Percentiles rank a stretch among this genome's conserved stretches.
Evolutionary conservation across 2,888 invertebrate species (phyloP).

Genomic region (Silvanus unidentatus): DNA sequence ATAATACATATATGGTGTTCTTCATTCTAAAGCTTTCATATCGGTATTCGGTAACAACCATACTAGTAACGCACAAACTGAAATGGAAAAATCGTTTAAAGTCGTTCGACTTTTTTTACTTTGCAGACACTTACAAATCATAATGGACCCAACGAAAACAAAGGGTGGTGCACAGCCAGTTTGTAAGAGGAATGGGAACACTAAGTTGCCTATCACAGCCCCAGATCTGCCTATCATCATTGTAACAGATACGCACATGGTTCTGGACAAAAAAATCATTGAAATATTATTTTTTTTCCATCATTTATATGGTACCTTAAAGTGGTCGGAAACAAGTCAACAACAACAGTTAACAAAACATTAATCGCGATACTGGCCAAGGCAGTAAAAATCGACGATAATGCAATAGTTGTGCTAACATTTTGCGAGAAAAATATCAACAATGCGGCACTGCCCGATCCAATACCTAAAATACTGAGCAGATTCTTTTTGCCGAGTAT

Average conservation of each 20-base stretch:
- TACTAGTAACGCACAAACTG: conserved; percentile 28
- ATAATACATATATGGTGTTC: too few relatives aligned
- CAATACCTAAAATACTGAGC: conserved; percentile 23
- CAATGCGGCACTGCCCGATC: conserved; percentile 21
- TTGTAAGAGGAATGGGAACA: conserved; percentile 63
- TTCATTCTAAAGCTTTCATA: conserved; percentile 29
- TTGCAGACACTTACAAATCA: conserved; percentile 56
- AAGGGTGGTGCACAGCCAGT: conserved; percentile 70
- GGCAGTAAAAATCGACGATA: conserved; percentile 52
- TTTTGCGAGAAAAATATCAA: conserved; percentile 41
- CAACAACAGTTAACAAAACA: conserved; percentile 57
- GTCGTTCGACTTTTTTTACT: too few relatives aligned
- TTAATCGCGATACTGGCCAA: conserved; percentile 55
- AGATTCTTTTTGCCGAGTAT: conserved; percentile 27
- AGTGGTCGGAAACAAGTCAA: conserved; percentile 62
- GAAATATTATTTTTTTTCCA: conserved; percentile 4
- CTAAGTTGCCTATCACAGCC: conserved; percentile 63
- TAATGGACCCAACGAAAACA: conserved; percentile 57
- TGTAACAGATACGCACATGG: conserved; percentile 64
- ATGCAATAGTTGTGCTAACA: conserved; percentile 38
- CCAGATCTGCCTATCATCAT: conserved; percentile 68
- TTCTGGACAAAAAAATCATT: conserved; percentile 52
- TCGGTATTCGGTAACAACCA: conserved; percentile 33
- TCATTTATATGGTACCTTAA: conserved; percentile 48
- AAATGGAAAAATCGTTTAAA: too few relatives aligned